These are phyloP conservation scores for Acanthochromis polyacanthus DNA, from an alignment of 2,113 vertebrate genomes.

Conservation along the genomic window DNA sequence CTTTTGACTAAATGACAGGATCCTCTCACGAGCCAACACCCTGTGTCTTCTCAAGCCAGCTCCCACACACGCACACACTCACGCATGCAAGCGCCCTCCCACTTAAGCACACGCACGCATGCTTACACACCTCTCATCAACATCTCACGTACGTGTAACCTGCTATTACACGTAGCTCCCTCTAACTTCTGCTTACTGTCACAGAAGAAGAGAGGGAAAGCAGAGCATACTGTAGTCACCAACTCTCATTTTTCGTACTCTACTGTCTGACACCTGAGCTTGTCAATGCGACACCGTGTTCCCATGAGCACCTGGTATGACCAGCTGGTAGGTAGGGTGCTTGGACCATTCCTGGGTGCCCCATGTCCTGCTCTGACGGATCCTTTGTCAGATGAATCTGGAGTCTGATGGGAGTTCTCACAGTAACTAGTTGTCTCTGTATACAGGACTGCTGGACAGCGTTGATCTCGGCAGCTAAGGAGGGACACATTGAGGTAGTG, in stretches of 20 bases:
- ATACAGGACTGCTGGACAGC: constrained; percentile 98
- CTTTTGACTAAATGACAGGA: constrained; percentile 73
- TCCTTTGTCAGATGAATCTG: constrained; percentile 16
- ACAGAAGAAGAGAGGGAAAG: constrained; percentile 17
- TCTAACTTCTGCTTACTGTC: constrained; percentile 45
- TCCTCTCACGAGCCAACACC: constrained; percentile 68
- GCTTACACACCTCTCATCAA: constrained; percentile 68
- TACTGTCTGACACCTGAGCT: constrained; percentile 9
- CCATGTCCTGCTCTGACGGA: neutral
- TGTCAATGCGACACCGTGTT: constrained; percentile 52
- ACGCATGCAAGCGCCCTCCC: constrained; percentile 26
- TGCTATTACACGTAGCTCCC: constrained; percentile 58
- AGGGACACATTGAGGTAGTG: constrained; percentile 92
- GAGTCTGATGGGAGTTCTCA: constrained; percentile 30
- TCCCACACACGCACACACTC: constrained; percentile 27
- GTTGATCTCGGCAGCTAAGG: constrained; percentile 95
- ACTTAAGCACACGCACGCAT: constrained; percentile 14
- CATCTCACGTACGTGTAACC: constrained; percentile 52
- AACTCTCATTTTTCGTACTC: constrained; percentile 6
- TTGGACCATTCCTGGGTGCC: neutral
- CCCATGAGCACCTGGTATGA: constrained; percentile 84
- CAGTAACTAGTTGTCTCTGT: constrained; percentile 48
- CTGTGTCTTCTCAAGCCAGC: constrained; percentile 38
- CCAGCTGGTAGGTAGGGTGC: constrained; percentile 76
- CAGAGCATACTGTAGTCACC: neutral